Percentiles rank a stretch among this genome's conserved stretches.
phyloP scores from a whole-genome alignment of 1,140 invertebrate genomes.

The Copidosoma floridanum region DNA sequence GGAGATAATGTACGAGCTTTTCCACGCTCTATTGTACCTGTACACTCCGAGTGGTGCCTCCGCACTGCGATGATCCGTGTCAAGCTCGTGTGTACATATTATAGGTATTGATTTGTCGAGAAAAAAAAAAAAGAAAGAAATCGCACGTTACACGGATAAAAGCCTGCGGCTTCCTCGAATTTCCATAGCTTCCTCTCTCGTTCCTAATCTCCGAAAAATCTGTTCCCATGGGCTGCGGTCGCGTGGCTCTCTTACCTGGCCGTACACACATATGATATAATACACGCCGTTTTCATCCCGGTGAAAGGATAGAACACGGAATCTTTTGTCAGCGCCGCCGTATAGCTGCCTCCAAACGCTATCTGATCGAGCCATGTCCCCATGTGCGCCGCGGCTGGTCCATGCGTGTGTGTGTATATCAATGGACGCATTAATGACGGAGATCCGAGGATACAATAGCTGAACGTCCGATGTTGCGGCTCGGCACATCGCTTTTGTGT shows the following conservation, averaged over 20 bases:
- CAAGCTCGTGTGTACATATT: too few relatives aligned
- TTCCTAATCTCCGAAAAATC: not conserved
- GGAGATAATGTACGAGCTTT: too few relatives aligned
- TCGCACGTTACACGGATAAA: too few relatives aligned
- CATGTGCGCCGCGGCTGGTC: not conserved
- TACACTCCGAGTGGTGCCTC: too few relatives aligned
- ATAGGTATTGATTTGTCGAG: too few relatives aligned
- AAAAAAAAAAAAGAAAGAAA: too few relatives aligned
- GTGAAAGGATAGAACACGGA: not conserved
- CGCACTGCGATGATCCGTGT: too few relatives aligned
- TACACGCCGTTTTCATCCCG: not conserved
- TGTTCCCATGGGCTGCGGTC: constrained; percentile 33
- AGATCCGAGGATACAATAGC: not conserved
- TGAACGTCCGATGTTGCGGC: not conserved
- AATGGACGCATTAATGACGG: not conserved
- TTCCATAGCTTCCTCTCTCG: not conserved
- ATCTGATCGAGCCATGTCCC: constrained; percentile 45
- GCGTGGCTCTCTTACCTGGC: constrained; percentile 47
- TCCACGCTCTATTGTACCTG: too few relatives aligned
- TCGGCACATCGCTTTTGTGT: too few relatives aligned
- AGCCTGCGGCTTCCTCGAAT: not conserved
- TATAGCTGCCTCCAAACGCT: constrained; percentile 39
- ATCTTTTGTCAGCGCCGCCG: too few relatives aligned
- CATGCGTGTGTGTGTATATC: not conserved
- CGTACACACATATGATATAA: too few relatives aligned